Evolutionary conservation across 2,888 invertebrate species (phyloP).

Genomic region (Prosopocoilus inquinatus): DNA sequence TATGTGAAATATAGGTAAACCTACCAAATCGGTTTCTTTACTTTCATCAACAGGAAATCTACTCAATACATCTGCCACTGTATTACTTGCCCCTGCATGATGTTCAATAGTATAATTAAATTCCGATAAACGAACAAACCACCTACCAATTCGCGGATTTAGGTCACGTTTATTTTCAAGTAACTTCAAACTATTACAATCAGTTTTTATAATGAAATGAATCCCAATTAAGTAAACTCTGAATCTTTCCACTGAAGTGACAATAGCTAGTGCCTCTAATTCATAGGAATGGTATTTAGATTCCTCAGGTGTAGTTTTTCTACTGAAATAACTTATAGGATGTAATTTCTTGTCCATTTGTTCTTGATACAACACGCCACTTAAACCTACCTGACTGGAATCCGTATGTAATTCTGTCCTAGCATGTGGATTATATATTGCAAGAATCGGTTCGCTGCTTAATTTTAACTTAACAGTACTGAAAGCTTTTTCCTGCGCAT

Average conservation of each 20-base stretch:
- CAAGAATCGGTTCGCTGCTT: constrained; percentile 21
- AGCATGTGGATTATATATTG: constrained; percentile 21
- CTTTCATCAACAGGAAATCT: constrained; percentile 22
- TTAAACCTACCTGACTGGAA: constrained; percentile 31
- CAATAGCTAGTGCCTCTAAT: constrained; percentile 40
- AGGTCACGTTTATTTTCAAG: constrained; percentile 39
- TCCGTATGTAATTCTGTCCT: constrained; percentile 31
- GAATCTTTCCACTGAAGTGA: constrained; percentile 40
- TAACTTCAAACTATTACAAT: constrained; percentile 37
- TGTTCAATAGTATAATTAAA: constrained; percentile 35
- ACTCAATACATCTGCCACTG: constrained; percentile 35
- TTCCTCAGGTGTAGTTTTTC: constrained; percentile 36
- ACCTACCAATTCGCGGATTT: constrained; percentile 36
- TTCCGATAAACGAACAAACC: constrained; percentile 36
- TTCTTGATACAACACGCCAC: constrained; percentile 34
- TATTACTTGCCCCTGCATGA: constrained; percentile 30
- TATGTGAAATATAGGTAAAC: too few relatives aligned
- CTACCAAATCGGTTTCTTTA: neutral
- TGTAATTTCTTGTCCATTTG: constrained; percentile 31
- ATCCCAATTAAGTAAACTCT: constrained; percentile 36
- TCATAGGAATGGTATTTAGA: constrained; percentile 39
- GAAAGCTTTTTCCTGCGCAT: constrained; percentile 21
- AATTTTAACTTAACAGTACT: constrained; percentile 22
- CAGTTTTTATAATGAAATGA: constrained; percentile 38
- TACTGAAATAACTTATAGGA: constrained; percentile 37